Base-by-base conservation (phyloP, 2,888 invertebrate genomes). In the Drosophila diplacantha region DNA sequence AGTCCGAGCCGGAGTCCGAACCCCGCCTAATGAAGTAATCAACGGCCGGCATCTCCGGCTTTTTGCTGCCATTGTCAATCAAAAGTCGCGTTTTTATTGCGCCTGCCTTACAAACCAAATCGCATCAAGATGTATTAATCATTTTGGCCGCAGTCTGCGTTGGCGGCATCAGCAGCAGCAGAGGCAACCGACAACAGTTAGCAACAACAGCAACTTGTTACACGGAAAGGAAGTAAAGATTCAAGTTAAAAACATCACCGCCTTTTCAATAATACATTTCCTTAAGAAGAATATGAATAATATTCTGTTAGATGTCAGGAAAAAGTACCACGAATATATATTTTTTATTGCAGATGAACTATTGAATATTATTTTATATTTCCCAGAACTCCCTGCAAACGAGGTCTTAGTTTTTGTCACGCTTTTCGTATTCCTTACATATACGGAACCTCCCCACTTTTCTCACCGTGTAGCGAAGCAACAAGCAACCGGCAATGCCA, bases 101-200 rank as follows among this genome's bases (percentile, higher is more conserved):
- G 72, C 53, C 68, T 64, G 74, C 53, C 69, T 73, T 83, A 81
- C 82, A 79, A 81, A 74, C 66, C 73, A 83, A 81, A 83, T 81
- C 73, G 80, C 80, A 83, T 83, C 84, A 76, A 80, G 82, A 83
- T 81, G 80, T 81, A 81, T 81, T 83, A 83, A 81, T 81, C 84
- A 81, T 81, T 82, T 79, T 53, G 64, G 59, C 62, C 60, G 62
- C 58, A 50, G 58, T 51, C 63, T 53, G 59, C 63, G 62, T 66
- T 70, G 59, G 54, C 52, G 54, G 54, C 52, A 52, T 54, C 62
- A 67, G 62, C 62, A 41, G 55, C 58, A 46, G 52, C 12, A 53
- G 62, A 37, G 57, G 58, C 54, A 52, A 14, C 52, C 54, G 52
- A 26, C 56, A 69, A 59, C 59, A 56, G 43, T 38, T 29, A 60